phyloP scores from a whole-genome alignment of 2,113 vertebrate species.

The Lutjanus erythropterus region DNA sequence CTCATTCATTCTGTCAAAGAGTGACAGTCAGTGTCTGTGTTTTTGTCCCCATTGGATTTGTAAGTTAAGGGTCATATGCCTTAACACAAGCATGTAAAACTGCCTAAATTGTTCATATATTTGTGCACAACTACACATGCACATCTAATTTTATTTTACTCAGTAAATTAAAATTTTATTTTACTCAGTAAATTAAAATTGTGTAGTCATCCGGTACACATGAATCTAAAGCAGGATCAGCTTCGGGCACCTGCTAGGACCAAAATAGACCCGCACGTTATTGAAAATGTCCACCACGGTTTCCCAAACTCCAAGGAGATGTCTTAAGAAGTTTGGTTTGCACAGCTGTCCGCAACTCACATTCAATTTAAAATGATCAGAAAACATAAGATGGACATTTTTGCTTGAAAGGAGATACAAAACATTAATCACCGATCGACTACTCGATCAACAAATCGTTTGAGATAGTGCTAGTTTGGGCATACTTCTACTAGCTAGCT shows the following conservation, averaged over 20 bases:
- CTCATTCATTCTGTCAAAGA: not conserved
- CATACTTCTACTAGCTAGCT: not conserved
- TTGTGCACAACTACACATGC: no score
- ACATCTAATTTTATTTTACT: not conserved
- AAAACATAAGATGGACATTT: no score
- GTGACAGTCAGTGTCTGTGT: not conserved
- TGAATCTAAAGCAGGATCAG: not conserved
- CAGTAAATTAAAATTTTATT: not conserved
- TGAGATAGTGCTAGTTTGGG: not conserved
- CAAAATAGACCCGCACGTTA: not conserved
- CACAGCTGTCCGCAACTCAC: no score
- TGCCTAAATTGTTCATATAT: not conserved
- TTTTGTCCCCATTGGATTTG: not conserved
- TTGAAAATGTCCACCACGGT: not conserved
- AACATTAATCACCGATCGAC: no score
- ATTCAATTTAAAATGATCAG: no score
- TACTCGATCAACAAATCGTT: no score
- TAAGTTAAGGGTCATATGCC: not conserved
- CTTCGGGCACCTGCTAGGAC: not conserved
- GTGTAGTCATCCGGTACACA: not conserved
- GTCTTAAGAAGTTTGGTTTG: not conserved
- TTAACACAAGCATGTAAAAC: not conserved
- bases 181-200: not conserved
- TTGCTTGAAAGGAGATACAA: no score
- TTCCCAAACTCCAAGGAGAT: not conserved